These are phyloP conservation scores for Pycnonotus jocosus DNA, from an alignment of 2,113 vertebrate genomes.

Conservation along the genomic window DNA sequence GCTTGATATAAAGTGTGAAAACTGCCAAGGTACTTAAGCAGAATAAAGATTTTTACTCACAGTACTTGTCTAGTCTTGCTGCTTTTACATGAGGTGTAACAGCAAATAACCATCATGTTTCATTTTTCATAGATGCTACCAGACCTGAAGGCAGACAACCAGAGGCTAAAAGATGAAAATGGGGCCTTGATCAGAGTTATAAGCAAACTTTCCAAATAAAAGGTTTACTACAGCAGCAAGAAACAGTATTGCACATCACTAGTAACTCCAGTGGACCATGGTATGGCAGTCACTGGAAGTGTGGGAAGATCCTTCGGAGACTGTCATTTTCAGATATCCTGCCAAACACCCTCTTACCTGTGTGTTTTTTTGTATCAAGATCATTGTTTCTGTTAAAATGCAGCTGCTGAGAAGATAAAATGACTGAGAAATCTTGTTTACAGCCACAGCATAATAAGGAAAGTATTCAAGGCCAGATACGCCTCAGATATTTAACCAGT, in stretches of 20 bases:
- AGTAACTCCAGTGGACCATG: slow-evolving; percentile 79
- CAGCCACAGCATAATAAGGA: slow-evolving; percentile 82
- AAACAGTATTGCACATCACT: slow-evolving; percentile 86
- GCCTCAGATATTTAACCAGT: slow-evolving; percentile 97
- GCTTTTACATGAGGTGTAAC: not conserved
- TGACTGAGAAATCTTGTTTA: slow-evolving; percentile 90
- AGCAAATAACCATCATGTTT: slow-evolving; percentile 15
- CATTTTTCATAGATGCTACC: slow-evolving; percentile 86
- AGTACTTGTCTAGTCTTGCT: not conserved
- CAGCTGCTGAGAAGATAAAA: slow-evolving; percentile 84
- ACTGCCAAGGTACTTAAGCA: not conserved
- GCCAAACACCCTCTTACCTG: slow-evolving; percentile 79
- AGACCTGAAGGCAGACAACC: slow-evolving; percentile 99
- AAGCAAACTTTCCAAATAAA: slow-evolving; percentile 95
- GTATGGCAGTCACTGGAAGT: slow-evolving; percentile 72
- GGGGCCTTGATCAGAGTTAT: slow-evolving; percentile 95
- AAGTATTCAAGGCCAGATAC: slow-evolving; percentile 85
- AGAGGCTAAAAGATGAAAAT: slow-evolving; percentile 99
- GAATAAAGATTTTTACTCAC: not conserved
- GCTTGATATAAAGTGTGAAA: not conserved
- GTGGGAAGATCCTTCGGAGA: slow-evolving; percentile 68
- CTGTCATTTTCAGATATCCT: slow-evolving; percentile 77
- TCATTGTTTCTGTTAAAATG: slow-evolving; percentile 79
- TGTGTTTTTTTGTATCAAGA: slow-evolving; percentile 75
- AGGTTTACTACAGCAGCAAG: slow-evolving; percentile 76